Evolutionary conservation across 2,113 vertebrate genomes (phyloP).

Genomic region (Polyodon spathula): DNA sequence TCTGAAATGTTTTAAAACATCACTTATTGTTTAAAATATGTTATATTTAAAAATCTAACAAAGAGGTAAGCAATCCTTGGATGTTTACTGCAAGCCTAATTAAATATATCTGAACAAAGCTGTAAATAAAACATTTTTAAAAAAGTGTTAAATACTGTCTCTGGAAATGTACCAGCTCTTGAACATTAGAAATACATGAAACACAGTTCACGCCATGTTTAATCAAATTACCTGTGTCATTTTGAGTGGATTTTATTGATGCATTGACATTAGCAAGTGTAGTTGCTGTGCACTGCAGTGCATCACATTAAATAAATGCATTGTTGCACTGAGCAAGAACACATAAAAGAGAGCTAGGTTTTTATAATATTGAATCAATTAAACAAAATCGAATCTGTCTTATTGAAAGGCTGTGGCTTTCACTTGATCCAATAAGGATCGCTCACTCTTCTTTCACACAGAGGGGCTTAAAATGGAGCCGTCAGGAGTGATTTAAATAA

Average conservation of each 20-base stretch:
- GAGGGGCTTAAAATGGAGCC: constrained; percentile 60
- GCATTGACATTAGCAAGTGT: constrained; percentile 21
- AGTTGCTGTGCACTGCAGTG: constrained; percentile 24
- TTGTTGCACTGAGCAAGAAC: constrained; percentile 23
- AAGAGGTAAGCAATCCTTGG: too few relatives aligned
- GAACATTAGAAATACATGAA: constrained; percentile 33
- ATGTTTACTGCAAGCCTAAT: too few relatives aligned
- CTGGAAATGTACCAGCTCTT: constrained; percentile 30
- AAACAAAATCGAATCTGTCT: constrained; percentile 54
- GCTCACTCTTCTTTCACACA: constrained; percentile 34
- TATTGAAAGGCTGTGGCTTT: constrained; percentile 15
- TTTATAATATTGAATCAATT: constrained; percentile 47
- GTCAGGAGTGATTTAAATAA: constrained; percentile 67
- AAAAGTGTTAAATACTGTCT: constrained; percentile 8
- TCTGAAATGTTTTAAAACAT: too few relatives aligned
- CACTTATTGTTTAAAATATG: too few relatives aligned
- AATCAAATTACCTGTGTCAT: constrained; percentile 29
- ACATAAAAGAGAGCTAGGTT: constrained; percentile 5
- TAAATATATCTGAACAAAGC: too few relatives aligned
- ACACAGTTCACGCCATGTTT: constrained; percentile 27
- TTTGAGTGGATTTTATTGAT: constrained; percentile 24
- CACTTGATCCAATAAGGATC: constrained; percentile 50
- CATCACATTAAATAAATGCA: constrained; percentile 27
- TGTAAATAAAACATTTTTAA: too few relatives aligned
- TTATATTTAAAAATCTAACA: too few relatives aligned